A percentile compares a stretch with the other conserved stretches of the same genome.
Conservation (phyloP, 2,888 invertebrate species). For the Schizaphis graminum region DNA sequence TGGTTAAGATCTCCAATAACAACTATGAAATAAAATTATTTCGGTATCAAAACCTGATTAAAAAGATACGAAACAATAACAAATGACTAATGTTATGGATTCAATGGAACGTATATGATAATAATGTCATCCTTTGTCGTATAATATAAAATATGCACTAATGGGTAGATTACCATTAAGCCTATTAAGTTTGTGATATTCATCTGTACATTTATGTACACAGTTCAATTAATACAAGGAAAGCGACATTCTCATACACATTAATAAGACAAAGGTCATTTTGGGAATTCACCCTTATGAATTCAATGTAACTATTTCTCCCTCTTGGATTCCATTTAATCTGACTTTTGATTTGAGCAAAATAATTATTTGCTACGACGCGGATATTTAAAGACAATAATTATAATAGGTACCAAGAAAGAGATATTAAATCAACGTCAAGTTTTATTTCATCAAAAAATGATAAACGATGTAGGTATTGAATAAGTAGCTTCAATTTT, state of each 20-base stretch:
- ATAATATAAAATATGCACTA: constrained; percentile 2
- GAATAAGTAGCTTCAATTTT: too few relatives aligned
- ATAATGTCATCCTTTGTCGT: too few relatives aligned
- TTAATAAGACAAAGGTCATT: constrained; percentile 29
- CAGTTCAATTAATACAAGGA: neutral
- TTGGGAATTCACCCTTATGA: constrained; percentile 11
- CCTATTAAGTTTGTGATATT: constrained; percentile 27
- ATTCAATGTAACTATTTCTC: neutral
- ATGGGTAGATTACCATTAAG: constrained; percentile 20
- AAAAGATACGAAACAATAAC: neutral
- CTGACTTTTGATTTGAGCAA: constrained; percentile 33
- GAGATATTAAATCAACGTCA: neutral
- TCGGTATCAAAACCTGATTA: neutral
- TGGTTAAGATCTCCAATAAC: neutral
- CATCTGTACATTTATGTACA: neutral
- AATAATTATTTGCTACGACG: constrained; percentile 14
- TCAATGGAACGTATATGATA: neutral
- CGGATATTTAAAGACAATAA: neutral
- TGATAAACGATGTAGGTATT: neutral
- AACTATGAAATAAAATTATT: neutral
- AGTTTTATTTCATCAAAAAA: neutral
- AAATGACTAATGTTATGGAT: neutral
- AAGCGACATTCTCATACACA: neutral
- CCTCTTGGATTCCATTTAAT: constrained; percentile 21
- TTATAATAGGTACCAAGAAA: neutral